phyloP scores from a whole-genome alignment of 2,888 invertebrate genomes.

The Omphaloscelis lunosa region DNA sequence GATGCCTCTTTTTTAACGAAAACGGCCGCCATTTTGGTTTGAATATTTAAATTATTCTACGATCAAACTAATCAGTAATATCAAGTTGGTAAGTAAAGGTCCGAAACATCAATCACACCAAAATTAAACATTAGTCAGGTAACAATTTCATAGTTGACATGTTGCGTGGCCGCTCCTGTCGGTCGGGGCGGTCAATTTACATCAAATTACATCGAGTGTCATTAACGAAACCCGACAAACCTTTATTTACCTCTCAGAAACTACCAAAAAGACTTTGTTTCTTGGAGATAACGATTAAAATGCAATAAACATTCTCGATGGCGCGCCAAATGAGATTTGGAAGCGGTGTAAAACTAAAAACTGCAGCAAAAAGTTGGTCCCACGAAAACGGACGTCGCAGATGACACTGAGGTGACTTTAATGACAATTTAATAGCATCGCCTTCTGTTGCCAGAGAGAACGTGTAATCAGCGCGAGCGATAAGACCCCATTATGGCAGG shows the following conservation, averaged over 20 bases:
- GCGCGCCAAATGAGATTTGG: constrained; percentile 59
- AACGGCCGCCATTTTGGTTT: constrained; percentile 2
- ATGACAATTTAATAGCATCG: constrained; percentile 90
- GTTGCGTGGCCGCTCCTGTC: constrained; percentile 85
- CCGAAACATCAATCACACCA: constrained; percentile 82
- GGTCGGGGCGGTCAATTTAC: constrained; percentile 85
- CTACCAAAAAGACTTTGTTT: constrained; percentile 68
- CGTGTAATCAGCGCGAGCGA: constrained; percentile 88
- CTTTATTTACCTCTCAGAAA: constrained; percentile 66
- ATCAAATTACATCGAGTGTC: constrained; percentile 88
- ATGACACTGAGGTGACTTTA: constrained; percentile 89
- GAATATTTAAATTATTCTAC: constrained; percentile 48
- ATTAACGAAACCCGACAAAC: constrained; percentile 83
- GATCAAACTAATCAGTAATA: constrained; percentile 39
- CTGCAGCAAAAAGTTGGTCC: constrained; percentile 87
- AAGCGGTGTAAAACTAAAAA: constrained; percentile 84
- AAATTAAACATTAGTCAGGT: constrained; percentile 81
- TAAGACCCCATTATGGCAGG: constrained; percentile 82
- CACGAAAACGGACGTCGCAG: constrained; percentile 86
- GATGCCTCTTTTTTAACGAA: constrained; percentile 35
- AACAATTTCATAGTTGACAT: constrained; percentile 89
- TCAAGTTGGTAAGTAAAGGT: constrained; percentile 49
- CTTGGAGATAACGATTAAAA: constrained; percentile 73
- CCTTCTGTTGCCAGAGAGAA: constrained; percentile 85
- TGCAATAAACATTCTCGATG: constrained; percentile 62